These are phyloP conservation scores for Chouioia cunea DNA, from an alignment of 2,888 invertebrate species.

Conservation along the genomic window DNA sequence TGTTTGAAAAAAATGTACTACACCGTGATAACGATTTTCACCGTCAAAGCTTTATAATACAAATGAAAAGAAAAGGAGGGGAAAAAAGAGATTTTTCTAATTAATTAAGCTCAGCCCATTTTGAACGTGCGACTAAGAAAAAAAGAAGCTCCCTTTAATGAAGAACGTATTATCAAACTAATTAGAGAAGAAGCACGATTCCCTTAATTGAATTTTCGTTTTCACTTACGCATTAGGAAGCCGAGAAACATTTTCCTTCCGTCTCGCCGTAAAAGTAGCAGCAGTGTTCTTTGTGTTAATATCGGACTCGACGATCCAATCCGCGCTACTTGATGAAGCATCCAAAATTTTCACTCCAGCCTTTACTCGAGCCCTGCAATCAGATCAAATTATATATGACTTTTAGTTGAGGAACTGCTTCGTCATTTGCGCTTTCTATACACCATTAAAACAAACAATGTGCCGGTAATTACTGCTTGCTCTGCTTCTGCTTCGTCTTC, in stretches of 20 bases:
- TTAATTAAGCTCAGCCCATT: too few relatives aligned
- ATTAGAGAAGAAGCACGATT: neutral
- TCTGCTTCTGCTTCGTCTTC: too few relatives aligned
- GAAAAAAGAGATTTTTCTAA: too few relatives aligned
- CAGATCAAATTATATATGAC: neutral
- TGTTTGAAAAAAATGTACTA: too few relatives aligned
- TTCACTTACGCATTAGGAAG: constrained; percentile 60
- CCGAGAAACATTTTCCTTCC: constrained; percentile 70
- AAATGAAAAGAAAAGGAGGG: too few relatives aligned
- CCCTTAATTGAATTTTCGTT: neutral
- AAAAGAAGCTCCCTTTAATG: neutral
- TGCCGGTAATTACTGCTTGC: too few relatives aligned
- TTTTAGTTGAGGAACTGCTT: neutral
- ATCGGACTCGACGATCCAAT: constrained; percentile 92
- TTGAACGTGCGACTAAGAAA: too few relatives aligned
- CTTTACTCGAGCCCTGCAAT: constrained; percentile 86
- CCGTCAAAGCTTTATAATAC: too few relatives aligned
- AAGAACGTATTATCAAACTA: neutral
- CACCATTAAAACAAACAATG: too few relatives aligned
- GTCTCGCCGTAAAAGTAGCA: constrained; percentile 88
- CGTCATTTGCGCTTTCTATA: neutral
- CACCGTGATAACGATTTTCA: too few relatives aligned
- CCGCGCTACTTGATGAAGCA: constrained; percentile 80
- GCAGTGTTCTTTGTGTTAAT: constrained; percentile 87
- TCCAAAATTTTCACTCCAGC: constrained; percentile 88